Percentiles rank a stretch among this genome's conserved stretches.
phyloP scores from a whole-genome alignment of 2,113 vertebrate species.

The Cyphomyrus discorhynchus region DNA sequence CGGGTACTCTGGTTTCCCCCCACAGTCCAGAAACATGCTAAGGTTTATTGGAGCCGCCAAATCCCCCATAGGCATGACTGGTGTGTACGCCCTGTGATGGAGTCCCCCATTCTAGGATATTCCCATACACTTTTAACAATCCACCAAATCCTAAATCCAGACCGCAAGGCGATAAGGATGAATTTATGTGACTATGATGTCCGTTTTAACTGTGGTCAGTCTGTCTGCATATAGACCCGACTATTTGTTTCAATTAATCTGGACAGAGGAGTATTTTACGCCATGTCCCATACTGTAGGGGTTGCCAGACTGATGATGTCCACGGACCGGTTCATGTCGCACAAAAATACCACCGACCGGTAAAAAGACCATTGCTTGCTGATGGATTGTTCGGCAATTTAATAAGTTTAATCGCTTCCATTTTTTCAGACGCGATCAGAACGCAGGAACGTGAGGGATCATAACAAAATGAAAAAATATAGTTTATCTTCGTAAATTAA shows the following conservation, averaged over 20 bases:
- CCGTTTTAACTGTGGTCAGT: background rate
- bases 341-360: background rate
- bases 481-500: background rate
- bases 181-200: background rate
- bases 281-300: background rate
- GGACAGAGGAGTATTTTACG: background rate
- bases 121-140: background rate
- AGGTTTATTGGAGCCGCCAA: background rate
- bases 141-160: background rate
- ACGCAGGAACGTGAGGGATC: background rate
- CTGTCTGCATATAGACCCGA: background rate
- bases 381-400: background rate
- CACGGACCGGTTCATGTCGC: background rate
- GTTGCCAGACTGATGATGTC: background rate
- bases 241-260: background rate
- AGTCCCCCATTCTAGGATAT: background rate
- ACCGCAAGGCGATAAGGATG: background rate
- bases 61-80: background rate
- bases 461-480: background rate
- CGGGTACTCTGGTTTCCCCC: background rate
- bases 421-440: background rate
- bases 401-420: background rate
- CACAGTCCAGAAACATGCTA: background rate
- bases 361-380: background rate
- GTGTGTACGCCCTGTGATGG: background rate